Evolutionary conservation across 2,797 vertebrate species (phyloP).

Genomic region (Xiphorhynchus erythropygius): DNA sequence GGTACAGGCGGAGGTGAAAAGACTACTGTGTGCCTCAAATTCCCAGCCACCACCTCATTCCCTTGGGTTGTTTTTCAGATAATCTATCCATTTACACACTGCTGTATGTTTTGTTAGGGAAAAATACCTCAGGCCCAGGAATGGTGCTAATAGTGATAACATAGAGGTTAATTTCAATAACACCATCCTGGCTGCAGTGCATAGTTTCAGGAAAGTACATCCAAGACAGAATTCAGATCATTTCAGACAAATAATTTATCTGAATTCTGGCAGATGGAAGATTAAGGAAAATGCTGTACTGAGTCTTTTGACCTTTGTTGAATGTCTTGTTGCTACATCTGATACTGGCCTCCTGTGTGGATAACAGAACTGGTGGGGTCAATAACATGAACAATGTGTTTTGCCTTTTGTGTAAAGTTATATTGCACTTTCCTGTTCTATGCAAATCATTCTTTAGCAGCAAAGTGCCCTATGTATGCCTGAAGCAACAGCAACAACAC

Average conservation of each 20-base stretch:
- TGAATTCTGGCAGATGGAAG: not conserved
- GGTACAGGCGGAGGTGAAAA: not conserved
- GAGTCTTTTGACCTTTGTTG: not conserved
- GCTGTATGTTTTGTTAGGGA: not conserved
- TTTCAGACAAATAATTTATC: not conserved
- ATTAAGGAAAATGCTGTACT: not conserved
- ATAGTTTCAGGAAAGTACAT: not conserved
- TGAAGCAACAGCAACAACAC: not conserved
- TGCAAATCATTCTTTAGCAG: not conserved
- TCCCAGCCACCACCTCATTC: not conserved
- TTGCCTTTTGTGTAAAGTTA: not conserved
- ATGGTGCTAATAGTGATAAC: not conserved
- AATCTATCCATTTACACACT: not conserved
- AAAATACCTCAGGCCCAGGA: not conserved
- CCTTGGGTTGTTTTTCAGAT: not conserved
- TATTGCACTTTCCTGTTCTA: not conserved
- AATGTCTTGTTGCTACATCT: not conserved
- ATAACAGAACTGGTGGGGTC: not conserved
- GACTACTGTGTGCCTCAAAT: not conserved
- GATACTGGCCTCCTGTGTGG: not conserved
- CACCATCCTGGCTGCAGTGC: rapidly evolving
- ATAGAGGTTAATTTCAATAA: not conserved
- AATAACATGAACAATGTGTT: not conserved
- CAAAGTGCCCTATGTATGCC: not conserved
- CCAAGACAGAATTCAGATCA: not conserved